These are phyloP conservation scores for Xestia c-nigrum DNA, from an alignment of 2,888 invertebrate genomes.

Conservation along the genomic window DNA sequence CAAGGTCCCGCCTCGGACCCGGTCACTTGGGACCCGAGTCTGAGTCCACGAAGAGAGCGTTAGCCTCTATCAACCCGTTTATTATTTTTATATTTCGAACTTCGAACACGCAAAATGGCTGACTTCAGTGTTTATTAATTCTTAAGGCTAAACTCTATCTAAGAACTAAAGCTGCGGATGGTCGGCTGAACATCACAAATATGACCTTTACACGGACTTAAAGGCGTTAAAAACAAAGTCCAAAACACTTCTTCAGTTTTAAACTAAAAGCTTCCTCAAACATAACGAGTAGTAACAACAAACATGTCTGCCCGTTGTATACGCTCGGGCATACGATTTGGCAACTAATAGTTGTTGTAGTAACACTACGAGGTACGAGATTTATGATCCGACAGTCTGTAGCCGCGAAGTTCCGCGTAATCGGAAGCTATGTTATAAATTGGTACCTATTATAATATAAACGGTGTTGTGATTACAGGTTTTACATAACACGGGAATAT, in stretches of 20 bases:
- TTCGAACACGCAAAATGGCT: slow-evolving; percentile 68
- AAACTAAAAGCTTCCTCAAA: slow-evolving; percentile 50
- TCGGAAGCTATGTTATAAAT: slow-evolving; percentile 53
- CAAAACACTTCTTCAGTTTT: background rate
- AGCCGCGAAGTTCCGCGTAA: slow-evolving; percentile 26
- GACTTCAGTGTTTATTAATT: slow-evolving; percentile 59
- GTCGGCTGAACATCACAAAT: background rate
- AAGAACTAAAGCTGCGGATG: background rate
- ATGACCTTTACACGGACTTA: slow-evolving; percentile 18
- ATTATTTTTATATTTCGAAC: slow-evolving; percentile 71
- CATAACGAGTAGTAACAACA: slow-evolving; percentile 39
- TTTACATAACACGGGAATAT: slow-evolving; percentile 25
- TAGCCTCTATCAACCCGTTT: slow-evolving; percentile 76
- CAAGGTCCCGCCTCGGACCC: slow-evolving; percentile 85
- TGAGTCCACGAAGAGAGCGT: slow-evolving; percentile 69
- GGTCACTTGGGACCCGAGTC: slow-evolving; percentile 64
- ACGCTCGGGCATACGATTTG: slow-evolving; percentile 53
- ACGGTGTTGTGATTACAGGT: slow-evolving; percentile 22
- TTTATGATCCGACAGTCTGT: slow-evolving; percentile 39
- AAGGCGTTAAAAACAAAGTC: background rate
- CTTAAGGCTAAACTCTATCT: slow-evolving; percentile 1
- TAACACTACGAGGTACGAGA: slow-evolving; percentile 26
- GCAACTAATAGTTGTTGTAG: slow-evolving; percentile 54
- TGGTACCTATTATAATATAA: slow-evolving; percentile 17
- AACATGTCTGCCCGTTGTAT: slow-evolving; percentile 36